Conservation (phyloP, 2,888 invertebrate species). For the Sinohyriopsis cumingii region DNA sequence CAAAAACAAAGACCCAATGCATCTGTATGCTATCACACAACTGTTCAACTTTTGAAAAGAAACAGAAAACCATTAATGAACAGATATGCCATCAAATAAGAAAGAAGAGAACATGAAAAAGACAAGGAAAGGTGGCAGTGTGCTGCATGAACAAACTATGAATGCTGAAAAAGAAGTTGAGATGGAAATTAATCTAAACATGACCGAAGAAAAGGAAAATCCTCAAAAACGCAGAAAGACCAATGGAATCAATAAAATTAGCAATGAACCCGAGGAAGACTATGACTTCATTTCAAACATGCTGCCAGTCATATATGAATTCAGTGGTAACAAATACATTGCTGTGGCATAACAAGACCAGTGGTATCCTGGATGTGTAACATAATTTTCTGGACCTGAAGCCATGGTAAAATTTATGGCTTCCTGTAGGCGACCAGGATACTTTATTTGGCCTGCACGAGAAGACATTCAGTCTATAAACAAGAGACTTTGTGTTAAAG, state of each 20-base stretch:
- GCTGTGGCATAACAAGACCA: neutral
- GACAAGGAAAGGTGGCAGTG: too few relatives aligned
- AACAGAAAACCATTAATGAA: neutral
- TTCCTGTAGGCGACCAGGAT: neutral
- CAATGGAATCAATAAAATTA: neutral
- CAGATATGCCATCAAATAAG: too few relatives aligned
- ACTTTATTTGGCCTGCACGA: constrained; percentile 11
- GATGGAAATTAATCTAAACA: too few relatives aligned
- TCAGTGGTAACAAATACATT: constrained; percentile 1
- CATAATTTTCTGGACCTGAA: neutral
- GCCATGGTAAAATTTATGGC: constrained; percentile 3
- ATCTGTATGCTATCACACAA: neutral
- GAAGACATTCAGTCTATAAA: constrained; percentile 11
- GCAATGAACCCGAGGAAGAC: neutral
- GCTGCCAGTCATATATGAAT: neutral
- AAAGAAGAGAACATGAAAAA: too few relatives aligned
- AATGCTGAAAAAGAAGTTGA: too few relatives aligned
- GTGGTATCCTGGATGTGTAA: constrained; percentile 2
- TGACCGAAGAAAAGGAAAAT: too few relatives aligned
- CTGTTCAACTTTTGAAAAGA: constrained; percentile 14
- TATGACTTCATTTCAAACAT: neutral
- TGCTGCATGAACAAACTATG: too few relatives aligned
- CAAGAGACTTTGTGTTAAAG: constrained; percentile 6
- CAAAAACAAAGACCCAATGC: neutral
- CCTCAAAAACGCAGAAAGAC: too few relatives aligned